These are phyloP conservation scores for Dyspetes luteomarginatus DNA, from an alignment of 2,888 invertebrate species.

Conservation along the genomic window DNA sequence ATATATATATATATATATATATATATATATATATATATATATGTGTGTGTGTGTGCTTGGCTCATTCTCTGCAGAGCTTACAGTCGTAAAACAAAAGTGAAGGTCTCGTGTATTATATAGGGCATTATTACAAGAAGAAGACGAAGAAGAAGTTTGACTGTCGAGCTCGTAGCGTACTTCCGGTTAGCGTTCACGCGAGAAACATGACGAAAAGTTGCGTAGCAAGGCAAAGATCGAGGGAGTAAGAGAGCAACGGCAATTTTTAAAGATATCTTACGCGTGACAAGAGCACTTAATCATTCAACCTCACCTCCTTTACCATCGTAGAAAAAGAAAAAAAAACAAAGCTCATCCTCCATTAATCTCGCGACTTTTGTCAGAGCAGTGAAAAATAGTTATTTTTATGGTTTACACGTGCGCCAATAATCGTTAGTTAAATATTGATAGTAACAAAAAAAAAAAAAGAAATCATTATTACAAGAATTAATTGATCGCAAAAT, in stretches of 20 bases:
- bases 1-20: no score
- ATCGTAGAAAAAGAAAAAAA: not conserved
- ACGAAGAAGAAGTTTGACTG: slow-evolving; percentile 59
- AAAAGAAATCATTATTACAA: not conserved
- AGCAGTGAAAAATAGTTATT: slow-evolving; percentile 2
- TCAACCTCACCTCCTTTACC: slow-evolving; percentile 61
- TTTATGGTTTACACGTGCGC: no score
- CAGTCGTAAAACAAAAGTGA: slow-evolving; percentile 35
- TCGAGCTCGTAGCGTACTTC: slow-evolving; percentile 75
- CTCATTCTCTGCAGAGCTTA: not conserved
- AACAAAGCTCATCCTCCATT: not conserved
- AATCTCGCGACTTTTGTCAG: not conserved
- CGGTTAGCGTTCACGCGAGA: slow-evolving; percentile 67
- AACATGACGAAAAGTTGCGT: slow-evolving; percentile 18
- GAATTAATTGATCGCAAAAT: not conserved
- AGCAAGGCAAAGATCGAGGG: not conserved
- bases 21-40: no score
- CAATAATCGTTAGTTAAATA: not conserved
- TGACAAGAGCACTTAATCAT: slow-evolving; percentile 71
- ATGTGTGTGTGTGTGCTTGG: not conserved
- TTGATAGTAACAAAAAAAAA: not conserved
- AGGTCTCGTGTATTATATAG: slow-evolving; percentile 34
- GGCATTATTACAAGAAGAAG: not conserved
- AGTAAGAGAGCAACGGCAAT: slow-evolving; percentile 58
- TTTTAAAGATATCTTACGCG: slow-evolving; percentile 69